Evolutionary conservation across 2,797 vertebrate genomes (phyloP).

Genomic region (Smutsia temminckii): DNA sequence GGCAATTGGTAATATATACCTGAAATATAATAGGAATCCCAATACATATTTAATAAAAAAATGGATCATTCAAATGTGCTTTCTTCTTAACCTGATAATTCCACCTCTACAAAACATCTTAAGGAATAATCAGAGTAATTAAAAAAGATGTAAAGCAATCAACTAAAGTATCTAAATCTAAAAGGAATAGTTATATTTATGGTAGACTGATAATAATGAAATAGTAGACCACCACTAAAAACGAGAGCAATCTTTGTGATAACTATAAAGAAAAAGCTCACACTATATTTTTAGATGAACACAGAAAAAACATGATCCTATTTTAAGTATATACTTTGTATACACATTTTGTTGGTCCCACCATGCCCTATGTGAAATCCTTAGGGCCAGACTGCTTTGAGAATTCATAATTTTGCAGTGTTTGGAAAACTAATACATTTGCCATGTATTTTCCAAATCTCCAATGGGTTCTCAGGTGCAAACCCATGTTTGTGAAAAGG

Average conservation of each 20-base stretch:
- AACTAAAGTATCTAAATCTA: constrained; percentile 24
- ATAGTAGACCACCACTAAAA: constrained; percentile 8
- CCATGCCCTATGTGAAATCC: not conserved
- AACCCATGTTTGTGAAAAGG: not conserved
- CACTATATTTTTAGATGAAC: constrained; percentile 44
- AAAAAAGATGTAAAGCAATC: constrained; percentile 41
- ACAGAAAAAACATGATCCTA: not conserved
- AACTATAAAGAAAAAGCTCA: not conserved
- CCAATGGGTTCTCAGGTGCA: not conserved
- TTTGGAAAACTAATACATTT: constrained; percentile 32
- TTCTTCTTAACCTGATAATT: constrained; percentile 14
- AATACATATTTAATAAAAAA: constrained; percentile 25
- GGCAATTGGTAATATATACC: not conserved
- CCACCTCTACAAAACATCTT: constrained; percentile 24
- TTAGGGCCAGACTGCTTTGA: not conserved
- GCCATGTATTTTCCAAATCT: constrained; percentile 26
- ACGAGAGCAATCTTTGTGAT: not conserved
- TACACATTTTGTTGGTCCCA: not conserved
- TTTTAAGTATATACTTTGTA: constrained; percentile 8
- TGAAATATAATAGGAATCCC: not conserved
- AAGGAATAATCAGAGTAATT: constrained; percentile 24
- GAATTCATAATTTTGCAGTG: constrained; percentile 15
- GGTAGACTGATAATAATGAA: constrained; percentile 26
- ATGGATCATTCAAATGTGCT: constrained; percentile 28
- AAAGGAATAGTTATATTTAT: not conserved